phyloP scores from a whole-genome alignment of 2,797 vertebrate genomes.

The Sebastes itinus region DNA sequence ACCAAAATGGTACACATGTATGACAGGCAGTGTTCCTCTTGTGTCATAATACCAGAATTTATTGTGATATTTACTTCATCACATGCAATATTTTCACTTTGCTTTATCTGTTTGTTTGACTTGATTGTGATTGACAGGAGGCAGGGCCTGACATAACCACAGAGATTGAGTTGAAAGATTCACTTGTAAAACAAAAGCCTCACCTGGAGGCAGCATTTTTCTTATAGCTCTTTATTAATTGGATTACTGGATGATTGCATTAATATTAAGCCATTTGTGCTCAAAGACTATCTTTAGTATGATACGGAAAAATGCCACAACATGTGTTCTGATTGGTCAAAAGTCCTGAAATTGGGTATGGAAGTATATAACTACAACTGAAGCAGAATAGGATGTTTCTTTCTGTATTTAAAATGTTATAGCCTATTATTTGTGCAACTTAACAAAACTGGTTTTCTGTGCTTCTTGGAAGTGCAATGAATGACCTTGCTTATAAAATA shows the following conservation, averaged over 20 bases:
- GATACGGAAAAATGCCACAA: too few species aligned
- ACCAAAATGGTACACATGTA: too few species aligned
- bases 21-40: too few species aligned
- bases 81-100: background rate
- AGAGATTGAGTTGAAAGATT: background rate
- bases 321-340: too few species aligned
- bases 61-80: slow-evolving; percentile 2
- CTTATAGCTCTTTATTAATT: background rate
- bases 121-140: slow-evolving; percentile 6
- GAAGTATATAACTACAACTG: too few species aligned
- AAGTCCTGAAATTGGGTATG: too few species aligned
- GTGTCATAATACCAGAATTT: background rate
- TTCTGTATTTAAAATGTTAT: background rate
- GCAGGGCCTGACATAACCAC: background rate
- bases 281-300: too few species aligned
- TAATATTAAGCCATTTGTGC: background rate
- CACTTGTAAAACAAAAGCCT: slow-evolving; percentile 4
- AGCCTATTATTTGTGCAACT: background rate
- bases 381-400: background rate
- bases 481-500: background rate
- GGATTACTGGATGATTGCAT: background rate
- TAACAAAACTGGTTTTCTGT: background rate
- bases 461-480: background rate
- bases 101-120: background rate
- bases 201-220: background rate